Percentiles rank a stretch among this genome's conserved stretches.
Evolutionary conservation across 2,797 vertebrate genomes (phyloP).

Genomic region (Synaphobranchus kaupii): DNA sequence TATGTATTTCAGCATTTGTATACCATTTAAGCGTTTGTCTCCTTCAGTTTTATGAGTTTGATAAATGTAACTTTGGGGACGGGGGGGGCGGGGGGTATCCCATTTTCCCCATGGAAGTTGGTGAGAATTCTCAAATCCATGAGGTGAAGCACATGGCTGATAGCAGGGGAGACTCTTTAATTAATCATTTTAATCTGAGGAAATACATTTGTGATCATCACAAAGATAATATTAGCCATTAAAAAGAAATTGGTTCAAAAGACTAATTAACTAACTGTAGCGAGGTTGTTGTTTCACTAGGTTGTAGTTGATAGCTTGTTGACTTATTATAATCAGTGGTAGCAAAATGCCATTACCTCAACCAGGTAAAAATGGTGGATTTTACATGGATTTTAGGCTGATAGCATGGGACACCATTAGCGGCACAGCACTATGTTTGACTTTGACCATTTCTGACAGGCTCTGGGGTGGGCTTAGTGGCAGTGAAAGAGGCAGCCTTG

Average conservation of each 20-base stretch:
- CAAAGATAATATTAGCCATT: not conserved
- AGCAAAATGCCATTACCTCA: not conserved
- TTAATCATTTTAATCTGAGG: not conserved
- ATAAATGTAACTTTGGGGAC: not conserved
- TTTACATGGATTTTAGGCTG: not conserved
- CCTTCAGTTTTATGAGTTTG: not conserved
- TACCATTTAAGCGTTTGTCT: not conserved
- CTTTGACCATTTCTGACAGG: not conserved
- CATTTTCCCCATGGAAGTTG: not conserved
- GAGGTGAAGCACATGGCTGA: not conserved
- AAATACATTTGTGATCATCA: not conserved
- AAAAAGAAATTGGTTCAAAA: not conserved
- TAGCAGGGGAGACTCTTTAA: not conserved
- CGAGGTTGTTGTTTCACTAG: not conserved
- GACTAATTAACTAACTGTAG: not conserved
- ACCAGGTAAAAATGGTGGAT: not conserved
- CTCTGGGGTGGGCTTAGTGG: not conserved
- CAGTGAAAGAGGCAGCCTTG: not conserved
- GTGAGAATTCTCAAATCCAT: not conserved
- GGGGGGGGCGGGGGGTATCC: not conserved
- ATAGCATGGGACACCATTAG: not conserved
- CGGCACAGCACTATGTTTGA: not conserved
- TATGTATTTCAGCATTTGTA: not conserved
- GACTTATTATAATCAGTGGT: not conserved
- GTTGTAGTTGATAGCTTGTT: not conserved